Base-by-base conservation (phyloP, 1,140 invertebrate species). In the Drosophila bocki region DNA sequence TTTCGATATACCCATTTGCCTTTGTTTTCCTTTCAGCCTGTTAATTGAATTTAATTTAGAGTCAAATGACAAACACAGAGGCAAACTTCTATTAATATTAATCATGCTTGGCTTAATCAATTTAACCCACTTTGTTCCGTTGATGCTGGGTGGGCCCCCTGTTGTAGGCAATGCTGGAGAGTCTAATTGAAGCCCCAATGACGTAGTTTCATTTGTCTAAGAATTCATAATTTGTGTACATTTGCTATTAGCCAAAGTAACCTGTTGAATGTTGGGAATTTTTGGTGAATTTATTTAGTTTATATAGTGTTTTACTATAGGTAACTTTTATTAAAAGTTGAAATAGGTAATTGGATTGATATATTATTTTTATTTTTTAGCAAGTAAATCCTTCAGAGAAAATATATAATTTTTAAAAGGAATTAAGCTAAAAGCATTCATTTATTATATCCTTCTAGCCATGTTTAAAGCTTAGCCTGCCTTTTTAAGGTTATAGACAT, bases 21-120 rank as follows among this genome's bases (percentile, higher is more conserved):
- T 37, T 39, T 80, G 56, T 80, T 54, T 37, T 11, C 44, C 29
- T 41, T 33, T 57, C 32, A 37, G 63, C 58, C 68, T 69, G 56
- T 80, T 82, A 77, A 86, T 87, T 79, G 57, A 86, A 87, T 87
- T 87, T 70, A 82, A 79, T 86, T 62, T 51, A 19, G 48, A 53
- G 48, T 63, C 56, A 70, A 76, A 71, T 75, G 69, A 68, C 69
- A 79, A 74, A 37, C 64, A 61, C 29, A 12, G n/a, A 7, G 41
- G 26, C 58, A 47, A 58, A 58, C 42, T 41, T 72, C 47, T 50
- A 61, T 63, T 68, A 82, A 83, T 80, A 72, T 50, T 75, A 69
- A 70, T 82, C 60, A 69, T 63, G 64, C 68, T 32, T 29, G 54
- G 57, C 57, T 78, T 88, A 83, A 87, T 87, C 72, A 80, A 88